These are phyloP conservation scores for Ramphastos sulfuratus DNA, from an alignment of 2,113 vertebrate species.

Conservation along the genomic window DNA sequence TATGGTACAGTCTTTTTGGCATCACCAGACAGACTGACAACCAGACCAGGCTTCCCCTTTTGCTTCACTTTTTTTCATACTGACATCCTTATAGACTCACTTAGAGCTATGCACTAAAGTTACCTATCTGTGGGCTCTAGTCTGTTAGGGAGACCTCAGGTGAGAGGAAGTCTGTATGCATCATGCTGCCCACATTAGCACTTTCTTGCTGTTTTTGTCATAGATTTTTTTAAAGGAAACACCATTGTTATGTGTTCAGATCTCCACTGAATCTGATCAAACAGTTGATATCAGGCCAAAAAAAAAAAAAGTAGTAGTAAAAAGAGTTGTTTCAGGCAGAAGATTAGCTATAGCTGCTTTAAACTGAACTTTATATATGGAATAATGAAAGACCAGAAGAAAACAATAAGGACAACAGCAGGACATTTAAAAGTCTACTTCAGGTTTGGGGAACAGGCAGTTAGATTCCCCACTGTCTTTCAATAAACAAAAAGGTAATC, in stretches of 20 bases:
- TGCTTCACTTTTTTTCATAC: not conserved
- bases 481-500: not conserved
- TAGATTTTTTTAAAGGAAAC: not conserved
- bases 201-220: not conserved
- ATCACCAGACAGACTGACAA: not conserved
- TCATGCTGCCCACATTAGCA: not conserved
- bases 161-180: not conserved
- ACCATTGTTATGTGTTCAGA: not conserved
- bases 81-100: not conserved
- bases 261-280: not conserved
- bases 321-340: not conserved
- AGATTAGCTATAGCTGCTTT: not conserved
- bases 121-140: not conserved
- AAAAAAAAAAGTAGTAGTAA: not conserved
- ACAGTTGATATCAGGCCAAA: not conserved
- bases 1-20: not conserved
- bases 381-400: not conserved
- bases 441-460: conserved; percentile 3
- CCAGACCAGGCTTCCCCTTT: not conserved
- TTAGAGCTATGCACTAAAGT: not conserved
- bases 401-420: conserved; percentile 16
- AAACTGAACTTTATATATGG: not conserved
- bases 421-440: conserved; percentile 21
- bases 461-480: conserved; percentile 4
- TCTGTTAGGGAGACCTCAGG: not conserved